Percentiles rank a stretch among this genome's conserved stretches.
Conservation (phyloP, 1,140 invertebrate genomes). For the Macrocentrus cingulum region DNA sequence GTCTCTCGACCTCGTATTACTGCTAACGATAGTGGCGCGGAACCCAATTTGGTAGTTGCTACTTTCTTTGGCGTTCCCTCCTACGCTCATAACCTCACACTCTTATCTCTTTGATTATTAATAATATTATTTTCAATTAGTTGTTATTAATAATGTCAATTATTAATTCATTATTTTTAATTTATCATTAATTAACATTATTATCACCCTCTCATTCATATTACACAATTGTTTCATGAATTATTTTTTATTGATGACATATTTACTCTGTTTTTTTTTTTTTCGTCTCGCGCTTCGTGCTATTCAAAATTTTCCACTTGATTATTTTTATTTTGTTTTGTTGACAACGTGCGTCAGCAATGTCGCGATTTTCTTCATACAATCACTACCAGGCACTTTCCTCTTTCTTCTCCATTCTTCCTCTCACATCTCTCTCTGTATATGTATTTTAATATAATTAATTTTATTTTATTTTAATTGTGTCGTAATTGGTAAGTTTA, state of each 20-base stretch:
- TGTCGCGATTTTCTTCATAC: no score
- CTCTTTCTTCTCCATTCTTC: no score
- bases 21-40: constrained; percentile 60
- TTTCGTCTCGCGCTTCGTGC: no score
- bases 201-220: neutral
- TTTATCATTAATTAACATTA: neutral
- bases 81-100: constrained; percentile 11
- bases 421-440: no score
- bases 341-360: no score
- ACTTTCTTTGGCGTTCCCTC: constrained; percentile 43
- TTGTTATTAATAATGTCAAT: neutral
- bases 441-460: no score
- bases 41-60: constrained; percentile 46
- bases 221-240: no score
- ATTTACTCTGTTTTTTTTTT: no score
- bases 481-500: neutral
- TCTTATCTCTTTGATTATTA: neutral
- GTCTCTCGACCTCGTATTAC: constrained; percentile 64
- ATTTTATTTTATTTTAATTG: neutral
- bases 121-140: constrained; percentile 2
- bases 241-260: no score
- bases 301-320: no score
- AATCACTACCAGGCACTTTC: no score
- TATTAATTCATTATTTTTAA: neutral
- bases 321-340: no score